Conservation (phyloP, 1,140 invertebrate genomes). For the Harpegnathos saltator region DNA sequence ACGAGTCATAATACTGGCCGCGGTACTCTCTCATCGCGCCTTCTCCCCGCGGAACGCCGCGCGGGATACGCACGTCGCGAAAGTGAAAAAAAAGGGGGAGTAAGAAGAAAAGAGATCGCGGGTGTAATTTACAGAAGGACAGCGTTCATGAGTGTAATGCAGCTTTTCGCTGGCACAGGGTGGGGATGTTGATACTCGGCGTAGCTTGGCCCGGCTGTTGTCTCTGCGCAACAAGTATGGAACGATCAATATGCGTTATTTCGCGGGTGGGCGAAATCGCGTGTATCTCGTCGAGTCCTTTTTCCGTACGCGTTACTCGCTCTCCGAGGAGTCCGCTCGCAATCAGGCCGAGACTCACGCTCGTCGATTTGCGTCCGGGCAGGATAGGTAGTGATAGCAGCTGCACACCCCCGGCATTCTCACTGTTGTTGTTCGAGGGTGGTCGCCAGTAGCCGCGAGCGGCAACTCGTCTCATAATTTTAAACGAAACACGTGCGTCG, state of each 20-base stretch:
- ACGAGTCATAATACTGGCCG: constrained; percentile 82
- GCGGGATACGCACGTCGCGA: background rate
- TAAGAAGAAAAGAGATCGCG: background rate
- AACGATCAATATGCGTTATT: constrained; percentile 82
- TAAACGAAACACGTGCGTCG: constrained; percentile 38
- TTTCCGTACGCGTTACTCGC: background rate
- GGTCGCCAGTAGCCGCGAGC: background rate
- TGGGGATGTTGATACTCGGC: constrained; percentile 60
- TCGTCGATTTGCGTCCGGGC: background rate
- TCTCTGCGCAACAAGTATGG: constrained; percentile 82
- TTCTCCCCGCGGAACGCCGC: constrained; percentile 65
- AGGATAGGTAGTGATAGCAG: background rate
- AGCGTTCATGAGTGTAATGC: constrained; percentile 74
- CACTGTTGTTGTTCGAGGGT: background rate
- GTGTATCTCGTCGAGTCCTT: constrained; percentile 59
- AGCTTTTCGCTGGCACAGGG: constrained; percentile 69
- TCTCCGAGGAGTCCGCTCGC: background rate
- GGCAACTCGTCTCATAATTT: constrained; percentile 30
- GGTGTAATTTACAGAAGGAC: constrained; percentile 18
- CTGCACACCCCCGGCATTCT: background rate
- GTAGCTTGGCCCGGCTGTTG: constrained; percentile 61
- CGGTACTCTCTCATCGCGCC: constrained; percentile 77
- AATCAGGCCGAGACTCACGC: background rate
- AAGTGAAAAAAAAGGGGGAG: background rate
- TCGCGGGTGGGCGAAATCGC: constrained; percentile 55